Percentiles rank a stretch among this genome's conserved stretches.
Conservation (phyloP, 2,797 vertebrate species). For the Botia almorhae region DNA sequence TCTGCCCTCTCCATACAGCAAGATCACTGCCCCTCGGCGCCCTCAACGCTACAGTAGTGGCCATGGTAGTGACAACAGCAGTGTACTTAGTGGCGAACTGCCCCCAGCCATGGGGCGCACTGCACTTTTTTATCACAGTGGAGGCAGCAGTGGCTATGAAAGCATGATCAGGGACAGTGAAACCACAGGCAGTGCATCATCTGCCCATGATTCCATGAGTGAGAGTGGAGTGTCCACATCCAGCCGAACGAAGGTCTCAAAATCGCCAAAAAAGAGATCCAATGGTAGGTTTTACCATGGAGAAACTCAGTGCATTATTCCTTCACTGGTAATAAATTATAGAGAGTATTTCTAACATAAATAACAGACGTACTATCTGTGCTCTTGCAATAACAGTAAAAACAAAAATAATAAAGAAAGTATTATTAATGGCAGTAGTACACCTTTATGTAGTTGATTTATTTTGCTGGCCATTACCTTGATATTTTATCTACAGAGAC, state of each 20-base stretch:
- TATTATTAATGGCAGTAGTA: background rate
- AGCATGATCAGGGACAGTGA: conserved; percentile 98
- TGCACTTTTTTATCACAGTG: conserved; percentile 94
- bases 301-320: conserved; percentile 36
- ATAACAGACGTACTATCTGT: background rate
- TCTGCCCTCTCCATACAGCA: conserved; percentile 96
- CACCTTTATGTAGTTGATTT: background rate
- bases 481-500: background rate
- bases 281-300: conserved; percentile 79
- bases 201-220: conserved; percentile 94
- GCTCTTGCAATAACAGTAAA: background rate
- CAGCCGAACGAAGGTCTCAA: conserved; percentile 87
- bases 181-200: conserved; percentile 96
- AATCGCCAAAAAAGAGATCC: conserved; percentile 92
- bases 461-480: background rate
- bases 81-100: conserved; percentile 93
- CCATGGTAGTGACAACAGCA: conserved; percentile 97
- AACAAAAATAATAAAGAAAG: background rate
- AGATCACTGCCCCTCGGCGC: conserved; percentile 92
- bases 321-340: conserved; percentile 40
- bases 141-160: conserved; percentile 96
- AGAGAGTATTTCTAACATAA: conserved; percentile 34
- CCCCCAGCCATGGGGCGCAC: conserved; percentile 96
- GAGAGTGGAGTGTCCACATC: conserved; percentile 92
- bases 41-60: conserved; percentile 97